phyloP scores from a whole-genome alignment of 2,888 invertebrate genomes.

The Atrina japonica region DNA sequence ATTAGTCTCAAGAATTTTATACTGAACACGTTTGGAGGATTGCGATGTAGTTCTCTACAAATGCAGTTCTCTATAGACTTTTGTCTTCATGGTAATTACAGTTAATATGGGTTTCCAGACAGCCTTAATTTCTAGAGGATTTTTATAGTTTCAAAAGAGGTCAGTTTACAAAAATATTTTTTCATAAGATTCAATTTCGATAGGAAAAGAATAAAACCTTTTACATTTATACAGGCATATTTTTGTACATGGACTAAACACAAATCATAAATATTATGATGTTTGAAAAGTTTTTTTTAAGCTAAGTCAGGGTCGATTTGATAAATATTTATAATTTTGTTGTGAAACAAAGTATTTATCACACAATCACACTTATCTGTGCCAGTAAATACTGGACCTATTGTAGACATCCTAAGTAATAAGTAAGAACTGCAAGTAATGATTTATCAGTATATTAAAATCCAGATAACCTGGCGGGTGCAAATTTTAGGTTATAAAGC shows the following conservation, averaged over 20 bases:
- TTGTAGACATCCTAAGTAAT: background rate
- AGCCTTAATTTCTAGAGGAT: conserved; percentile 14
- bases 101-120: conserved; percentile 10
- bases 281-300: conserved; percentile 17
- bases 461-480: background rate
- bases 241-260: too few relatives aligned
- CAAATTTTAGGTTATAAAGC: too few relatives aligned
- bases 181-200: background rate
- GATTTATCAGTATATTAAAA: background rate
- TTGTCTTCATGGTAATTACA: conserved; percentile 23
- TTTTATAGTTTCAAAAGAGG: conserved; percentile 20
- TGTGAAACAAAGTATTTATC: conserved; percentile 13
- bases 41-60: background rate
- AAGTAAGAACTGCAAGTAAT: background rate
- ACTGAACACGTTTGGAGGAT: conserved; percentile 9
- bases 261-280: conserved; percentile 17
- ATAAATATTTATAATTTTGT: conserved; percentile 1
- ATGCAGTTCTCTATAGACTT: background rate
- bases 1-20: conserved; percentile 2
- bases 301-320: conserved; percentile 2
- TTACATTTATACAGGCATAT: conserved; percentile 20
- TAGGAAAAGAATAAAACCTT: conserved; percentile 23
- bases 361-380: background rate
- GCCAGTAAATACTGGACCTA: background rate
- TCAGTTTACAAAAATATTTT: conserved; percentile 20